phyloP scores from a whole-genome alignment of 2,113 vertebrate species.

The Bubo scandiacus region DNA sequence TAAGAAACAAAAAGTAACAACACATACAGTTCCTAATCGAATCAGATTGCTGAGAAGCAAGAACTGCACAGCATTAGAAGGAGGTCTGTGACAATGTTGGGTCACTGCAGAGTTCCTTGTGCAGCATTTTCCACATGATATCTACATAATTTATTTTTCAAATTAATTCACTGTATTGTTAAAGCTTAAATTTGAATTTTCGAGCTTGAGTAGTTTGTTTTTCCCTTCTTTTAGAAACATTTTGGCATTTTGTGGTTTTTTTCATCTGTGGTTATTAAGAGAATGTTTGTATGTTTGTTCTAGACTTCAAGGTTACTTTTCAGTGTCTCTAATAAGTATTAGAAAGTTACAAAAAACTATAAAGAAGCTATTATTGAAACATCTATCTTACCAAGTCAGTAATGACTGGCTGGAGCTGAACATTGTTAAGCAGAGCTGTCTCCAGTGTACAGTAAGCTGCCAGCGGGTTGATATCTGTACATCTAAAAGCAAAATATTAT shows the following conservation, averaged over 20 bases:
- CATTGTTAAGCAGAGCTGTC: slow-evolving; percentile 82
- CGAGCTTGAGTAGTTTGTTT: not conserved
- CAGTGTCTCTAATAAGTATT: not conserved
- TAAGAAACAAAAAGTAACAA: not conserved
- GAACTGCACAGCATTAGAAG: not conserved
- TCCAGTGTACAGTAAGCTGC: slow-evolving; percentile 85
- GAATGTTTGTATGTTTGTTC: not conserved
- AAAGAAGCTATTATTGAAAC: not conserved
- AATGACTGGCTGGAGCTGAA: slow-evolving; percentile 84
- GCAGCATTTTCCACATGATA: not conserved
- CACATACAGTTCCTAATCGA: not conserved
- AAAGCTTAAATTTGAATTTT: not conserved
- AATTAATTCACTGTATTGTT: not conserved
- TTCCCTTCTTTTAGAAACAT: not conserved
- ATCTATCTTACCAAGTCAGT: slow-evolving; percentile 86
- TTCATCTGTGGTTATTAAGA: not conserved
- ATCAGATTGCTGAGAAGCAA: not conserved
- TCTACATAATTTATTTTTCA: not conserved
- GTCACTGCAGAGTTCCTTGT: not conserved
- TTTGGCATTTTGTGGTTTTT: not conserved
- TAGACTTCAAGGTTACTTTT: not conserved
- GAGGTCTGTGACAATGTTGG: not conserved
- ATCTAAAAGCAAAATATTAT: slow-evolving; percentile 72
- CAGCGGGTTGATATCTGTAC: slow-evolving; percentile 88
- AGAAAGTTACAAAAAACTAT: not conserved